Conservation (phyloP, 2,113 vertebrate species). For the Rhinopomastus cyanomelas region DNA sequence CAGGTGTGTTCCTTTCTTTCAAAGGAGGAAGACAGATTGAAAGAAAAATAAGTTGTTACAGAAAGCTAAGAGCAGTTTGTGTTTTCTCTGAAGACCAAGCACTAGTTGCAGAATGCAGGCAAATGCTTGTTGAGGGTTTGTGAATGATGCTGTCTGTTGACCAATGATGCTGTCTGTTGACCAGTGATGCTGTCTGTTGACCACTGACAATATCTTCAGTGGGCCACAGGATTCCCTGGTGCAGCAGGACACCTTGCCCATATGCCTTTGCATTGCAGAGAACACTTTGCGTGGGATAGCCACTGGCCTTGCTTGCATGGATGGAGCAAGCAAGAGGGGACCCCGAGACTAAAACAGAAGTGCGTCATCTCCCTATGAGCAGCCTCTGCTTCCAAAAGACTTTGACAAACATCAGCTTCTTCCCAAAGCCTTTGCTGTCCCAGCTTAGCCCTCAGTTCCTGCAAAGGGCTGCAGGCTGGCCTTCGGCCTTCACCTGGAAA, state of each 20-base stretch:
- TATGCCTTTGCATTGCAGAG: background rate
- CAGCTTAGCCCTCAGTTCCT: background rate
- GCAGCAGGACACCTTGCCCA: background rate
- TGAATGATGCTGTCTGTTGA: background rate
- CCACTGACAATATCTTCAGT: background rate
- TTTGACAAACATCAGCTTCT: background rate
- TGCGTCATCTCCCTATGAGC: accelerated
- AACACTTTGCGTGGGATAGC: background rate
- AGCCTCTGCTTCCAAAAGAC: background rate
- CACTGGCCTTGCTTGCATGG: background rate
- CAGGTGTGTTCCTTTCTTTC: background rate
- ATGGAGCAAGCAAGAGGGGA: accelerated
- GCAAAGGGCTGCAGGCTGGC: background rate
- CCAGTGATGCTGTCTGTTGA: too few species aligned
- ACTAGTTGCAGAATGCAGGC: background rate
- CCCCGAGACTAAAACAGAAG: background rate
- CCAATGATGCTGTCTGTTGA: background rate
- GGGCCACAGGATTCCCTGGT: background rate
- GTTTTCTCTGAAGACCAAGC: background rate
- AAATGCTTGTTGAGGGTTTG: background rate
- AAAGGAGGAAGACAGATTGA: background rate
- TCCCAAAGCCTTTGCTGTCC: background rate
- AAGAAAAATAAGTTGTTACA: background rate
- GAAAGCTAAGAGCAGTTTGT: background rate
- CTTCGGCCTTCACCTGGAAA: background rate